These are phyloP conservation scores for Hydriomena furcata DNA, from an alignment of 2,888 invertebrate species.

Conservation along the genomic window DNA sequence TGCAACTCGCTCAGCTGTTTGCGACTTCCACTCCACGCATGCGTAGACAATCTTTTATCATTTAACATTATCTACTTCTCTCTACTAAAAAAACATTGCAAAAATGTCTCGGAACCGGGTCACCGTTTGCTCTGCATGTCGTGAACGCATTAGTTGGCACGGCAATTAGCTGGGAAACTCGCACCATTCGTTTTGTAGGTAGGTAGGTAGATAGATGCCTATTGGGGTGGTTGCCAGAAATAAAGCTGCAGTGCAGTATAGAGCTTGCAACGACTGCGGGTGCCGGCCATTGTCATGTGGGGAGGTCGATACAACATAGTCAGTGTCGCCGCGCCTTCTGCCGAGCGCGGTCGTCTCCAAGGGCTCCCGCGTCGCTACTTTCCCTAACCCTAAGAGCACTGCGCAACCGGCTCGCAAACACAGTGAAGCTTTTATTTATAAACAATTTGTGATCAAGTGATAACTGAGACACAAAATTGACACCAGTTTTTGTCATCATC, in stretches of 20 bases:
- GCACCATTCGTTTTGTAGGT: constrained; percentile 42
- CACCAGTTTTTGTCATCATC: constrained; percentile 44
- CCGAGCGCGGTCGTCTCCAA: constrained; percentile 52
- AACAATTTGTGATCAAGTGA: constrained; percentile 57
- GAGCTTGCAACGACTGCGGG: constrained; percentile 77
- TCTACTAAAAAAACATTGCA: constrained; percentile 31
- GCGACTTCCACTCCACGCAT: constrained; percentile 20
- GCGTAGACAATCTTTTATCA: constrained; percentile 26
- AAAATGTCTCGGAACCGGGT: constrained; percentile 49
- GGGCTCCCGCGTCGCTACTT: constrained; percentile 17
- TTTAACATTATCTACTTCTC: too few species aligned
- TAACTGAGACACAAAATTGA: constrained; percentile 33
- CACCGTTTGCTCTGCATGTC: constrained; percentile 50
- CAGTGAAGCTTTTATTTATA: constrained; percentile 65
- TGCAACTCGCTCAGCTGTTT: constrained; percentile 23
- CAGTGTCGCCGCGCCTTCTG: constrained; percentile 70
- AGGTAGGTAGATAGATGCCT: neutral
- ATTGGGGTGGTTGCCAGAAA: constrained; percentile 75
- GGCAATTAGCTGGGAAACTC: constrained; percentile 44
- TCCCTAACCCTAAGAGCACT: constrained; percentile 41
- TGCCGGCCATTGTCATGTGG: constrained; percentile 65
- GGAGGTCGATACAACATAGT: constrained; percentile 65
- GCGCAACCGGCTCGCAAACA: constrained; percentile 47
- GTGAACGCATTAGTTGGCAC: constrained; percentile 44
- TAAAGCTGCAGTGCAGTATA: constrained; percentile 81